A percentile compares a stretch with the other conserved stretches of the same genome.
phyloP scores from a whole-genome alignment of 2,888 invertebrate genomes.

The Drosophila bunnanda region DNA sequence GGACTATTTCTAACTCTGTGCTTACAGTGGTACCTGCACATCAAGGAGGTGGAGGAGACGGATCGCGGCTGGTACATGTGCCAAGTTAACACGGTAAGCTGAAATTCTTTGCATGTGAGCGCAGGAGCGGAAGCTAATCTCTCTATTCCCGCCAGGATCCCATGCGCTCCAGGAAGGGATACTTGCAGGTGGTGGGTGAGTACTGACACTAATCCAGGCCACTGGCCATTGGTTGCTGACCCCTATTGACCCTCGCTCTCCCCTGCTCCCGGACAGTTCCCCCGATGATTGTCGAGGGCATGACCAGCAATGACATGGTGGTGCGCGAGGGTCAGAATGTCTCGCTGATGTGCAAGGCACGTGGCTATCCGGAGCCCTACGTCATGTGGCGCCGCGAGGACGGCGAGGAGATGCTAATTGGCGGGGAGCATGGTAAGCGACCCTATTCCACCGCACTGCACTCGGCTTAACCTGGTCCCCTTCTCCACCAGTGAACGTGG shows the following conservation, averaged over 20 bases:
- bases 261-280: conserved; percentile 88
- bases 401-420: conserved; percentile 94
- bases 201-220: conserved; percentile 56
- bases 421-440: conserved; percentile 92
- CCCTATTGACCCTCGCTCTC: conserved; percentile 20
- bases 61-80: conserved; percentile 97
- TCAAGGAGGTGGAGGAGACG: conserved; percentile 93
- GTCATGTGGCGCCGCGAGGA: conserved; percentile 97
- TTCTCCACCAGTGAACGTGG: conserved; percentile 89
- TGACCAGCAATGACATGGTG: conserved; percentile 96
- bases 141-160: conserved; percentile 87
- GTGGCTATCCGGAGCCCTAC: conserved; percentile 95
- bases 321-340: conserved; percentile 95
- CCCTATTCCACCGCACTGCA: conserved; percentile 24
- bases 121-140: conserved; percentile 6
- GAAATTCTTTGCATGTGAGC: not conserved
- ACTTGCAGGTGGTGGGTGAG: conserved; percentile 96
- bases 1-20: not conserved
- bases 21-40: conserved; percentile 91
- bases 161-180: conserved; percentile 95
- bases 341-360: conserved; percentile 93
- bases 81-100: conserved; percentile 90
- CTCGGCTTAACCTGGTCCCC: conserved; percentile 23
- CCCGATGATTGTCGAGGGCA: conserved; percentile 94
- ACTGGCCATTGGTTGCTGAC: conserved; percentile 29